Percentiles rank a stretch among this genome's conserved stretches.
Conservation (phyloP, 2,888 invertebrate genomes). For the Salticus scenicus region DNA sequence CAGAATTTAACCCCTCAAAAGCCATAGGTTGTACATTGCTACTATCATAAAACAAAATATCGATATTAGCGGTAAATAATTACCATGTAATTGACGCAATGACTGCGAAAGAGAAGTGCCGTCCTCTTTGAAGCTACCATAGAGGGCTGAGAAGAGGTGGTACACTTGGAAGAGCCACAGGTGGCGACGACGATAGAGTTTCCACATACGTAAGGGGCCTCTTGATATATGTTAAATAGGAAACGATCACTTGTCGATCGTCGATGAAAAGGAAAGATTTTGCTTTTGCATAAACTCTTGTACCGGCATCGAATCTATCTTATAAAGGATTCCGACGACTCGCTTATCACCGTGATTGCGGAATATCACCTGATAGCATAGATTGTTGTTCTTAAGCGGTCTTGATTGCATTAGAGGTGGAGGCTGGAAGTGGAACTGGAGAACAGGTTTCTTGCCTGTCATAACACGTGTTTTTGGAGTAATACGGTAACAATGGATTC, state of each 20-base stretch:
- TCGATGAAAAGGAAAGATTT: conserved; percentile 24
- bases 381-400: background rate
- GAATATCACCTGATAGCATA: background rate
- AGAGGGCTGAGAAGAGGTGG: conserved; percentile 46
- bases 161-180: conserved; percentile 62
- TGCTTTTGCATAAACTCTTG: conserved; percentile 47
- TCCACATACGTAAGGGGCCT: conserved; percentile 57
- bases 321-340: conserved; percentile 41
- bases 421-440: too few relatives aligned
- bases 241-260: background rate
- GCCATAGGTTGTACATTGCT: too few relatives aligned
- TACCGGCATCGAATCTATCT: conserved; percentile 21
- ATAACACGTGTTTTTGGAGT: too few relatives aligned
- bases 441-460: too few relatives aligned
- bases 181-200: conserved; percentile 65
- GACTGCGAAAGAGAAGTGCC: background rate
- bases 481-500: too few relatives aligned
- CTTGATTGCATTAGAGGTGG: too few relatives aligned
- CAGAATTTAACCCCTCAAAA: too few relatives aligned
- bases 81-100: conserved; percentile 34
- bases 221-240: too few relatives aligned
- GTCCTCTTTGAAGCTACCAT: conserved; percentile 55
- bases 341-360: conserved; percentile 27
- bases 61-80: too few relatives aligned
- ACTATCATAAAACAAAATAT: too few relatives aligned